Conservation (phyloP, 2,797 vertebrate species). For the Microtus agrestis region DNA sequence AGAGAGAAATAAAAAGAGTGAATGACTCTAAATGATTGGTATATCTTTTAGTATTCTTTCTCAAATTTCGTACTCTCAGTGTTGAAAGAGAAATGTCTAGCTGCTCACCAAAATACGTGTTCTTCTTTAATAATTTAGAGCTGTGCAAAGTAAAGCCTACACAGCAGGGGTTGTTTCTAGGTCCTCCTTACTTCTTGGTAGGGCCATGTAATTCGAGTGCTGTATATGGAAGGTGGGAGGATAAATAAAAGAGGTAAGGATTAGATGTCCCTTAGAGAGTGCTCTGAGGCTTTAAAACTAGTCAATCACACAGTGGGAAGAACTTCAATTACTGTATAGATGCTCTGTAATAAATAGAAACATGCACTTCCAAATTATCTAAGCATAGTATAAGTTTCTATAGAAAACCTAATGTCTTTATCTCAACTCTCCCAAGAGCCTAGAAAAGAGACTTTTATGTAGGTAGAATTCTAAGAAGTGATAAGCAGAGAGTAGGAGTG, state of each 20-base stretch:
- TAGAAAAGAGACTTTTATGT: neutral
- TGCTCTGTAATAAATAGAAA: neutral
- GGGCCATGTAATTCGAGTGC: neutral
- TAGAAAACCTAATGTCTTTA: neutral
- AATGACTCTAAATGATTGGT: neutral
- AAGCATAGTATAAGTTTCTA: neutral
- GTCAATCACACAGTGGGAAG: neutral
- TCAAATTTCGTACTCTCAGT: neutral
- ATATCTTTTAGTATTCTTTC: slow-evolving; percentile 16
- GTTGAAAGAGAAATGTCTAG: neutral
- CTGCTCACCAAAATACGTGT: neutral
- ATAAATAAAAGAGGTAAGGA: neutral
- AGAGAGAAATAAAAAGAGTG: slow-evolving; percentile 23
- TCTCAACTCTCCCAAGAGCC: neutral
- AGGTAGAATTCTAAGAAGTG: neutral
- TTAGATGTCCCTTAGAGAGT: neutral
- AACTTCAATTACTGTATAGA: neutral
- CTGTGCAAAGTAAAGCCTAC: neutral
- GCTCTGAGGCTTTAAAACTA: neutral
- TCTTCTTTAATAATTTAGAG: neutral
- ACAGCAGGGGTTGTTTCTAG: neutral
- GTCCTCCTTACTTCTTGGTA: rapidly evolving
- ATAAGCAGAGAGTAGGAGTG: neutral
- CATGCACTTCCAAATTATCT: neutral
- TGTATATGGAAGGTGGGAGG: neutral